Evolutionary conservation across 2,888 invertebrate genomes (phyloP), one percentile per base, ranked within the genome.

Genomic region (Dicroscelio sp.): DNA sequence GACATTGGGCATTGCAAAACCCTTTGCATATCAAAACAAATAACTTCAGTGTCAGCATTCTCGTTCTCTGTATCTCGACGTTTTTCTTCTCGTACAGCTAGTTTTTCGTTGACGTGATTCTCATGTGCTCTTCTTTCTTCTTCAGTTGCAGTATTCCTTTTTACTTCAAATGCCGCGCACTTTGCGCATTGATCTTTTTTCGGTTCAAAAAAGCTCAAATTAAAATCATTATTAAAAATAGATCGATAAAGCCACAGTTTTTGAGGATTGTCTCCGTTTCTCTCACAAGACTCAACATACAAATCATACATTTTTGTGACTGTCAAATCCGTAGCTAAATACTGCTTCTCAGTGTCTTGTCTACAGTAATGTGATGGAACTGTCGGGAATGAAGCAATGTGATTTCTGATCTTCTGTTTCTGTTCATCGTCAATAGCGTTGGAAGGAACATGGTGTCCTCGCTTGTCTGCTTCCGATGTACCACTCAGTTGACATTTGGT

Each of bases 311-410:
- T 73, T 31, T 52, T 73, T 52, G 23, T 10, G 5, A 52, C 31
- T 2, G n/a, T 73, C n/a, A 73, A 31, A 31, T 73, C 52, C 20
- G 73, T 52, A 14, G 48, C 23, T n/a, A 73, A 52, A 55, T 52
- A 73, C 6, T 73, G 27, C 31, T 31, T 73, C 4, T n/a, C 27
- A 0, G 73, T 31, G 27, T 73, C 52, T 31, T 73, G 23, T 52
- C 73, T 48, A 31, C 73, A 73, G 20, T 52, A 73, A 38, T 73
- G 52, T 1, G 73, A 73, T n/a, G 73, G 73, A 3, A 73, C n/a
- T n/a, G 73, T 73, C 8, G 73, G 73, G 43, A 73, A 73, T 6
- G 73, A 73, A 20, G 73, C 73, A 20, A 71, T 71, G 38, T 71
- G 71, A 31, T 65, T 25, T 20, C n/a, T 65, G 31, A 65, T 65